Conservation (phyloP, 1,140 invertebrate species). For the Limonius californicus region DNA sequence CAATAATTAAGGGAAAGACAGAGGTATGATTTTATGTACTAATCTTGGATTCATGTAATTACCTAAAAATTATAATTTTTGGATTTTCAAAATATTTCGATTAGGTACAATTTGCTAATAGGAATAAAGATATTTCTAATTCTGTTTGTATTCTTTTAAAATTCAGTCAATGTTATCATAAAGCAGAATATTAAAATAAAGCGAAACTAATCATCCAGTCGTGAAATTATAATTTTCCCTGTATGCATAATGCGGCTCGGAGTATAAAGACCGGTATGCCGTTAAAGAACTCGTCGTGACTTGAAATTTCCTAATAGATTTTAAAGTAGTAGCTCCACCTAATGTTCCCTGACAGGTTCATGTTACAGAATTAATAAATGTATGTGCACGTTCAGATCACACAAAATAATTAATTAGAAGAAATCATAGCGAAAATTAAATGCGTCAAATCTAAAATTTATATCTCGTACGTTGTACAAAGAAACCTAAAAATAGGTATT, state of each 20-base stretch:
- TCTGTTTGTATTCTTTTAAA: neutral
- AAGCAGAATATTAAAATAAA: neutral
- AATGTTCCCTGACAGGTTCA: conserved; percentile 9
- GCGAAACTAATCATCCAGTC: conserved; percentile 2
- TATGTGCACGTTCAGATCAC: neutral
- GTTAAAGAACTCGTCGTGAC: conserved; percentile 17
- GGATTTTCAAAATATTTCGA: no score
- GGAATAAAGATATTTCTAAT: no score
- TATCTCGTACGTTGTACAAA: no score
- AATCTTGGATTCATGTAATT: no score
- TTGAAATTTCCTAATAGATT: conserved; percentile 11
- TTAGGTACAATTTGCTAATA: no score
- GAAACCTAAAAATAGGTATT: no score
- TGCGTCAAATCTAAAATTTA: no score
- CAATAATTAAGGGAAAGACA: no score
- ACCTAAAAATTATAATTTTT: no score
- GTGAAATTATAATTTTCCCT: conserved; percentile 10
- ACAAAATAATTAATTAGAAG: conserved; percentile 3
- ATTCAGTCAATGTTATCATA: neutral
- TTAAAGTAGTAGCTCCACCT: conserved; percentile 10
- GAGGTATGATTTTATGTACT: neutral
- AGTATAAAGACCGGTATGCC: conserved; percentile 9
- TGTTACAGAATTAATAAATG: conserved; percentile 2
- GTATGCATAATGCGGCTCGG: neutral
- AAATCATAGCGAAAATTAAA: neutral